Percentiles rank a stretch among this genome's conserved stretches.
These are phyloP conservation scores for Drosophila subobscura DNA, from an alignment of 1,140 invertebrate genomes.

Conservation along the genomic window DNA sequence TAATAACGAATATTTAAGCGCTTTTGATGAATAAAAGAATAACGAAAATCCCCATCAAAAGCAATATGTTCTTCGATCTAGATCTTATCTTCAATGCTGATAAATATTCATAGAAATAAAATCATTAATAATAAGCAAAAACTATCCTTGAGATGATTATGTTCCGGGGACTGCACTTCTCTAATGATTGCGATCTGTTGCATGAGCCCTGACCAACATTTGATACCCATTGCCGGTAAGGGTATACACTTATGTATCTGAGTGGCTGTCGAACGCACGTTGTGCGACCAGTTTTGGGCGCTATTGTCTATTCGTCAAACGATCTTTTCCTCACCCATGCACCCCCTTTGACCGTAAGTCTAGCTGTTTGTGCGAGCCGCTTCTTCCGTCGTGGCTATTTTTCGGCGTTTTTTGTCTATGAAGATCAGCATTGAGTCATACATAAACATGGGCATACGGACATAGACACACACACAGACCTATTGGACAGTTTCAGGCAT, in stretches of 20 bases:
- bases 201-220: slow-evolving; percentile 23
- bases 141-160: too few relatives aligned
- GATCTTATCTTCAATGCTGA: too few relatives aligned
- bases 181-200: slow-evolving; percentile 6
- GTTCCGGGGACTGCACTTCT: neutral
- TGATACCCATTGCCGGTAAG: slow-evolving; percentile 29
- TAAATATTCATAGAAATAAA: too few relatives aligned
- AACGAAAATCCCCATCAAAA: too few relatives aligned
- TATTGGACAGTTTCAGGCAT: slow-evolving; percentile 54
- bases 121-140: too few relatives aligned
- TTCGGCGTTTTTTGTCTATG: slow-evolving; percentile 50
- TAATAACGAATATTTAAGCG: too few relatives aligned
- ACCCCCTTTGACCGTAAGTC: slow-evolving; percentile 1
- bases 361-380: slow-evolving; percentile 29
- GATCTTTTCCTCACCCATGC: slow-evolving; percentile 6
- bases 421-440: slow-evolving; percentile 74
- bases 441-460: slow-evolving; percentile 6
- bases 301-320: slow-evolving; percentile 51
- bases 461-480: neutral
- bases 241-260: slow-evolving; percentile 46
- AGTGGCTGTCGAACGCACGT: slow-evolving; percentile 53
- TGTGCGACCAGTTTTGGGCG: slow-evolving; percentile 71
- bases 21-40: too few relatives aligned
- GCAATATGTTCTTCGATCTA: too few relatives aligned
- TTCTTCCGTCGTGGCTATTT: slow-evolving; percentile 59